phyloP scores from a whole-genome alignment of 2,888 invertebrate species.

The Orthosia cruda region DNA sequence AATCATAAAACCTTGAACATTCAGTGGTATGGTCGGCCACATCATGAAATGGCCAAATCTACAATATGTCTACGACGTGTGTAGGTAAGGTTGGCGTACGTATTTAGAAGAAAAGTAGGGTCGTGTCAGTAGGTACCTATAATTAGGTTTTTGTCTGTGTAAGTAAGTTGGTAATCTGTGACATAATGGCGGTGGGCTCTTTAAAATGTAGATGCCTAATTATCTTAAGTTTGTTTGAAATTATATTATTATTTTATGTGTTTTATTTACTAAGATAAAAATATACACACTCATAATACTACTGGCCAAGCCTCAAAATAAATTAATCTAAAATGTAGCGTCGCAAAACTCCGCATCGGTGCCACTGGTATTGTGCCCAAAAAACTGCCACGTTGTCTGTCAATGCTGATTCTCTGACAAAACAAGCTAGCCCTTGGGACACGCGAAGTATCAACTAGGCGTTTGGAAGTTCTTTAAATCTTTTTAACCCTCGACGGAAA shows the following conservation, averaged over 20 bases:
- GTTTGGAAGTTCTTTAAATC: too few relatives aligned
- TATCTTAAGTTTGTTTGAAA: background rate
- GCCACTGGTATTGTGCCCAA: too few relatives aligned
- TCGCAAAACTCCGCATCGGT: too few relatives aligned
- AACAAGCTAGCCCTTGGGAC: too few relatives aligned
- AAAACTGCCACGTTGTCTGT: too few relatives aligned
- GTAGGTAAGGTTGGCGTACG: conserved; percentile 18
- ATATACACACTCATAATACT: too few relatives aligned
- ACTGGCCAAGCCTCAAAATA: too few relatives aligned
- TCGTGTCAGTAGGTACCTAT: conserved; percentile 37
- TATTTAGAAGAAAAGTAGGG: conserved; percentile 27
- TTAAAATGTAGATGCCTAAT: background rate
- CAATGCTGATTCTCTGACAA: too few relatives aligned
- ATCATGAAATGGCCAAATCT: background rate
- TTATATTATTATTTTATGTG: background rate
- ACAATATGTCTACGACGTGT: background rate
- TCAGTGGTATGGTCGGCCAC: background rate
- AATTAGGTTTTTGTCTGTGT: conserved; percentile 36
- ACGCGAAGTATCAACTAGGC: too few relatives aligned
- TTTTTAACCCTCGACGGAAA: too few relatives aligned
- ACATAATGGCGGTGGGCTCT: conserved; percentile 1
- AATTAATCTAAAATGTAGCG: too few relatives aligned
- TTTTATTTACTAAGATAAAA: background rate
- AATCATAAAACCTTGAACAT: background rate
- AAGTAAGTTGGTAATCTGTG: conserved; percentile 14